Conservation (phyloP, 2,888 invertebrate genomes). For the Aspidiotus rigidus region DNA sequence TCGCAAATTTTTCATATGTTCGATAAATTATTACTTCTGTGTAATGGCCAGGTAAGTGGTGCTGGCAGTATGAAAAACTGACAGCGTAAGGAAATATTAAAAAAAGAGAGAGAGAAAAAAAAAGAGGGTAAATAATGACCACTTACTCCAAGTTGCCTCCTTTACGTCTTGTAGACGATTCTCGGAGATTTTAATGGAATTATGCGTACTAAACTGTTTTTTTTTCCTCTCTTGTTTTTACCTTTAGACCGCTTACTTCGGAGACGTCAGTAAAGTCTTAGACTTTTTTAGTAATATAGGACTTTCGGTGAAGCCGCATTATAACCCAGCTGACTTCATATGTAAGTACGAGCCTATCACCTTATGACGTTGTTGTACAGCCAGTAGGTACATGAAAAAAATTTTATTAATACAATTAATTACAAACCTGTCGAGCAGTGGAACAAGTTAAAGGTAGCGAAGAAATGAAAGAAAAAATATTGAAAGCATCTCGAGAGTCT, state of each 20-base stretch:
- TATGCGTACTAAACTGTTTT: not conserved
- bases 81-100: too few species aligned
- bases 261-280: conserved; percentile 60
- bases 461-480: conserved; percentile 58
- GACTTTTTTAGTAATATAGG: conserved; percentile 63
- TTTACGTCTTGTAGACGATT: too few species aligned
- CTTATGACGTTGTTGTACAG: too few species aligned
- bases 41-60: conserved; percentile 51
- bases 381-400: too few species aligned
- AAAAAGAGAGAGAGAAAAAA: too few species aligned
- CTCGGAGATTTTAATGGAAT: conserved; percentile 8
- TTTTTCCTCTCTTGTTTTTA: conserved; percentile 13
- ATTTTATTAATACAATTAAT: too few species aligned
- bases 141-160: too few species aligned
- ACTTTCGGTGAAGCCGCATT: conserved; percentile 61
- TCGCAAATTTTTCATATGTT: conserved; percentile 77
- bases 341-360: conserved; percentile 48
- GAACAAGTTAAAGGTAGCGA: conserved; percentile 64
- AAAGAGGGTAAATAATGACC: too few species aligned
- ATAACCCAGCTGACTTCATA: conserved; percentile 77
- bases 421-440: conserved; percentile 46
- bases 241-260: conserved; percentile 59
- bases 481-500: conserved; percentile 55
- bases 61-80: too few species aligned
- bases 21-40: conserved; percentile 60